These are phyloP conservation scores for Ceyx erithaca DNA, from an alignment of 2,797 vertebrate species.

Conservation along the genomic window DNA sequence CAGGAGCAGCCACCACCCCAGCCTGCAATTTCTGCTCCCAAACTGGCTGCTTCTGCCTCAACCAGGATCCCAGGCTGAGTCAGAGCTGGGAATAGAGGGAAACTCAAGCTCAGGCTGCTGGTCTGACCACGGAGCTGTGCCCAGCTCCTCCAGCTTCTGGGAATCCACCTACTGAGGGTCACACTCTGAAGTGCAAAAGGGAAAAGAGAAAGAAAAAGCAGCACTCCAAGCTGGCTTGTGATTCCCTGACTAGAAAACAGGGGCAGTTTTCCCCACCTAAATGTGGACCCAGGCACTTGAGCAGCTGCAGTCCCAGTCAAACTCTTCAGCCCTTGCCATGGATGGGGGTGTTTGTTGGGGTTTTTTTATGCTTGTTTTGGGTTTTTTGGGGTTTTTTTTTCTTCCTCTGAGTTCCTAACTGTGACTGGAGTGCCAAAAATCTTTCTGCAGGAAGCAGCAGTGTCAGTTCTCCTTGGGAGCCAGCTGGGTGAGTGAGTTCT, in stretches of 20 bases:
- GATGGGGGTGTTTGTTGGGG: too few relatives aligned
- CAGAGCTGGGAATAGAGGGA: background rate
- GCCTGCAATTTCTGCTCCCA: background rate
- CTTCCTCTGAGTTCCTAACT: background rate
- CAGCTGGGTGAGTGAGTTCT: background rate
- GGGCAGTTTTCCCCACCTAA: background rate
- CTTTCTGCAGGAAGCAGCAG: slow-evolving; percentile 15
- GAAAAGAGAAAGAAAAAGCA: background rate
- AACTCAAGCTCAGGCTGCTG: background rate
- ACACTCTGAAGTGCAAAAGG: background rate
- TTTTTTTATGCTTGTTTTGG: background rate
- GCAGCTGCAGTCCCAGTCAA: background rate
- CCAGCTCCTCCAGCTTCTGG: background rate
- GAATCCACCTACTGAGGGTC: background rate
- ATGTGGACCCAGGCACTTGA: background rate
- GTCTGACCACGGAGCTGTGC: background rate
- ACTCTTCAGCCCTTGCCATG: background rate
- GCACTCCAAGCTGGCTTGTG: background rate
- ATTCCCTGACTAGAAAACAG: background rate
- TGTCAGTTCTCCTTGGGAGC: background rate
- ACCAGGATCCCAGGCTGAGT: background rate
- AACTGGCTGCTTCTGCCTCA: background rate
- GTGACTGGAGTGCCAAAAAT: background rate
- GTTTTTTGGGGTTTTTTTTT: background rate
- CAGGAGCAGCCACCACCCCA: background rate